Evolutionary conservation across 2,113 vertebrate genomes (phyloP), one percentile per base, ranked within the genome.

Genomic region (Elanus axillaris): DNA sequence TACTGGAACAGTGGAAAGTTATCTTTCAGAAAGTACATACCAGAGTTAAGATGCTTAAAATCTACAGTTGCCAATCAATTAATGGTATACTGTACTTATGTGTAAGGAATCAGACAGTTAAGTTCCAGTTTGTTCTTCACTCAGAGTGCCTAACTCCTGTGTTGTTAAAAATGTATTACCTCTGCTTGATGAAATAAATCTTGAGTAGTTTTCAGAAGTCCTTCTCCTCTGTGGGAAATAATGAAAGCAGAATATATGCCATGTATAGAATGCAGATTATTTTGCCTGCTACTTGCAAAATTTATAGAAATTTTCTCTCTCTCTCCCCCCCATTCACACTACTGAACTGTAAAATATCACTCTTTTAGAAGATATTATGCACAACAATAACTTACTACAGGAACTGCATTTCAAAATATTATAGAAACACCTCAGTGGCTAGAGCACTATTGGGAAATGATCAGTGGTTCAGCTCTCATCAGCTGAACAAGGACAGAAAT

Each of bases 111-210:
- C 25, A 11, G 36, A 71, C 32, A 68, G 23, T 87, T 52, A 48
- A 64, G 25, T 84, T 93, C 60, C 34, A 78, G 21, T 52, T 36
- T 52, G 36, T 59, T 85, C 52, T 88, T 78, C 23, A 43, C 36
- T 85, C 36, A 36, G 21, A 73, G 29, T 23, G 15, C 50, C 59
- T 73, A 53, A 0, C 1, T 84, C n/a, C 43, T 88, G 16, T 88
- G 93, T 88, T 34, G 16, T 73, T 91, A 90, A 82, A 90, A 90
- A 78, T 48, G 21, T 6, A 47, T 97, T 99, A 99, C 99, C 99
- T 99, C 99, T 64, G 99, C 98, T 95, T 99, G 99, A 96, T 99
- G 98, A 98, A 99, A 99, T 96, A 99, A 98, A 97, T 99, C 99
- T 90, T 99, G 98, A 22, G 99, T 99, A 68, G 99, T 99, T 98